phyloP scores from a whole-genome alignment of 2,113 vertebrate species.

The Pantherophis guttatus region DNA sequence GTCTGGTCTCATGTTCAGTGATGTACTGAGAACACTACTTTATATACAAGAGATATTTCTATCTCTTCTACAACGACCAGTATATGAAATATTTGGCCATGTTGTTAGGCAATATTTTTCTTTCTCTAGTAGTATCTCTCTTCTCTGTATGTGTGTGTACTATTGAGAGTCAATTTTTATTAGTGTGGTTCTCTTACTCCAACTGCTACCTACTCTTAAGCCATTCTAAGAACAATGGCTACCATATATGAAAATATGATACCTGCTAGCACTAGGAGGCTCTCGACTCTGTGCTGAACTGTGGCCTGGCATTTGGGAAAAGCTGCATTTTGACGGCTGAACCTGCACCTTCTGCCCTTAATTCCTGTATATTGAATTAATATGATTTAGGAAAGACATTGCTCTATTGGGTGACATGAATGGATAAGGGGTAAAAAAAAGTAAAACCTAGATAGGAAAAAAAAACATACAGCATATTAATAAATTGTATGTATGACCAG shows the following conservation, averaged over 20 bases:
- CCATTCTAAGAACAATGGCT: not conserved
- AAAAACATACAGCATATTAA: not conserved
- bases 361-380: not conserved
- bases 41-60: not conserved
- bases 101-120: not conserved
- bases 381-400: not conserved
- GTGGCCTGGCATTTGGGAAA: not conserved
- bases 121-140: not conserved
- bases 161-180: not conserved
- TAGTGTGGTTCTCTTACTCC: not conserved
- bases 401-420: not conserved
- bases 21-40: not conserved
- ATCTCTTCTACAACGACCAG: not conserved
- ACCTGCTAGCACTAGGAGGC: too few relatives aligned
- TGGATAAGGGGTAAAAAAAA: not conserved
- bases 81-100: not conserved
- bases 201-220: not conserved
- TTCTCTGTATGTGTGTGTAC: not conserved
- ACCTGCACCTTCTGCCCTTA: not conserved
- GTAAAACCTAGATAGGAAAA: not conserved
- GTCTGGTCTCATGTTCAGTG: not conserved
- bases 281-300: not conserved
- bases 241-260: not conserved
- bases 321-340: not conserved
- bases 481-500: not conserved